These are phyloP conservation scores for Alaudala cheleensis DNA, from an alignment of 2,113 vertebrate species.

Conservation along the genomic window DNA sequence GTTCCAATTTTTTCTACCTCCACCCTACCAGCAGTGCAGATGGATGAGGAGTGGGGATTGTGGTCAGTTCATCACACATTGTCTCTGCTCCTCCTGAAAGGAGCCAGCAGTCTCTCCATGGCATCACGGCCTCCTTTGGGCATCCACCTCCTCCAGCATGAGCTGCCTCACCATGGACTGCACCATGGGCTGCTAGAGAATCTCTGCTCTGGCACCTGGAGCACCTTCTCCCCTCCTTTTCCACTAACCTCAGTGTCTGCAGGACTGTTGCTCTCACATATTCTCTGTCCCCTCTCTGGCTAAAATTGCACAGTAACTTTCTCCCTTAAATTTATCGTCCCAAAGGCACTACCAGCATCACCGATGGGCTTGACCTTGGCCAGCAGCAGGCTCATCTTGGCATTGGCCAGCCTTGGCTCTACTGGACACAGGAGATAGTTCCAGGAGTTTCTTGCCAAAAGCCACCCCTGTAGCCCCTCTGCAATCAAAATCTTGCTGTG, in stretches of 20 bases:
- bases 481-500: background rate
- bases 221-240: background rate
- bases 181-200: background rate
- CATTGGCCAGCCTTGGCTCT: background rate
- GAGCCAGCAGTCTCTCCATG: background rate
- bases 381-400: background rate
- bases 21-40: fast-evolving
- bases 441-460: background rate
- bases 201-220: background rate
- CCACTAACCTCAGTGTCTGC: background rate
- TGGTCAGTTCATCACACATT: background rate
- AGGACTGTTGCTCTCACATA: background rate
- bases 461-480: background rate
- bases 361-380: background rate
- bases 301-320: background rate
- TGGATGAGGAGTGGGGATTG: background rate
- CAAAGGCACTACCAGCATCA: too few species aligned
- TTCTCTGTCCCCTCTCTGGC: background rate
- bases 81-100: background rate
- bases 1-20: background rate
- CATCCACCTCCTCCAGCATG: background rate
- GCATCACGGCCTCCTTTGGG: background rate
- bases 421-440: background rate
- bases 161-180: background rate
- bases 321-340: background rate